Conservation (phyloP, 35 echinoderm and acorn worm genomes). For the Amphiura filiformis region DNA sequence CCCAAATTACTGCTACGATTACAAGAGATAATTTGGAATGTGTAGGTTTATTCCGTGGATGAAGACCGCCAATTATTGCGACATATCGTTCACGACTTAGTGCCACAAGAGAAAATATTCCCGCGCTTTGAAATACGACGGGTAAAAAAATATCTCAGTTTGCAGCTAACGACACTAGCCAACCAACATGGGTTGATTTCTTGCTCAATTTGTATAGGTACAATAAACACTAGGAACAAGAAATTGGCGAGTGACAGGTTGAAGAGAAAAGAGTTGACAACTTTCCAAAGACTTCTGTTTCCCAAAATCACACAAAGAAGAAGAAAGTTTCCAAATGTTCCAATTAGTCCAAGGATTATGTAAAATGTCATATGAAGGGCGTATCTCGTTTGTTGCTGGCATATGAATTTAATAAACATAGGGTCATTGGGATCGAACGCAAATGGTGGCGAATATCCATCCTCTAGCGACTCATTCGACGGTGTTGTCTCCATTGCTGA, state of each 20-base stretch:
- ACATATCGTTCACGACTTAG: background rate
- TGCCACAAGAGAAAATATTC: background rate
- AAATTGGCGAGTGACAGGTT: background rate
- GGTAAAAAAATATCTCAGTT: background rate
- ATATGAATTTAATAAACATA: background rate
- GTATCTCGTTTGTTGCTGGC: background rate
- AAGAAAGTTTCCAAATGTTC: background rate
- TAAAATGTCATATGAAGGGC: background rate
- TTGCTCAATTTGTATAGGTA: background rate
- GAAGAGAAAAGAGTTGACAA: background rate
- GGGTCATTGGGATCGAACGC: background rate
- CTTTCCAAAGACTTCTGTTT: background rate
- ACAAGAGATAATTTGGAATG: background rate
- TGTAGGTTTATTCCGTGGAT: background rate
- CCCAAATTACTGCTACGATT: background rate
- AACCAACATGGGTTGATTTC: conserved; percentile 1
- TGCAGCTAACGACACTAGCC: background rate
- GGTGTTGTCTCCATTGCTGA: too few species aligned
- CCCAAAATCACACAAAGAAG: background rate
- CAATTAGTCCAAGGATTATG: background rate
- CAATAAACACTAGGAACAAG: background rate
- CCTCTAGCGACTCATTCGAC: too few species aligned
- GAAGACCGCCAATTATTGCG: background rate
- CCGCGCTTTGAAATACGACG: background rate
- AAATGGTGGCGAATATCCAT: too few species aligned